phyloP scores from a whole-genome alignment of 2,888 invertebrate genomes.

The Pollenia labialis region DNA sequence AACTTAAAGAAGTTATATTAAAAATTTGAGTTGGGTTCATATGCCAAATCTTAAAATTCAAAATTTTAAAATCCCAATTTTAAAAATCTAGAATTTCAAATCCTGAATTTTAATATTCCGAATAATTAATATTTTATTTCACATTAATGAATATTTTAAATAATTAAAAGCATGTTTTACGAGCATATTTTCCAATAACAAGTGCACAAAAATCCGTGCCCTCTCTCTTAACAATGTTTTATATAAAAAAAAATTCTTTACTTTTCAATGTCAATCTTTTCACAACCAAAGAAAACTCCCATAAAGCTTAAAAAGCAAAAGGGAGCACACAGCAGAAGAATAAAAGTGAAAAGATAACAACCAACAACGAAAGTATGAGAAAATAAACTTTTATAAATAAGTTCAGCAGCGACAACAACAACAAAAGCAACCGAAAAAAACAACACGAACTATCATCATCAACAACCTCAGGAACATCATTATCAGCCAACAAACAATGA shows the following conservation, averaged over 20 bases:
- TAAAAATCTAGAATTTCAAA: too few species aligned
- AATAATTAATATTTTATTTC: too few species aligned
- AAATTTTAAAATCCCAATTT: too few species aligned
- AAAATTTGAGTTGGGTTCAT: too few species aligned
- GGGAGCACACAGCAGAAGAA: neutral
- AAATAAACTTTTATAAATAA: conserved; percentile 24
- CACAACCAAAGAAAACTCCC: conserved; percentile 36
- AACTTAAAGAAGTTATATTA: too few species aligned
- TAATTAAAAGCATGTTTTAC: too few species aligned
- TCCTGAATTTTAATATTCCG: too few species aligned
- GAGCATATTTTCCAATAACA: too few species aligned
- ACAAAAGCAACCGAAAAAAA: neutral
- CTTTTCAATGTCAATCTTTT: conserved; percentile 65
- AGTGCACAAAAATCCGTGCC: too few species aligned
- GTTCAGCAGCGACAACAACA: neutral
- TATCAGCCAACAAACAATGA: conserved; percentile 14
- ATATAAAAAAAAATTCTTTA: neutral
- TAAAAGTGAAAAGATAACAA: conserved; percentile 28
- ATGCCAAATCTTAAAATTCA: too few species aligned
- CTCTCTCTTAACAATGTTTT: neutral
- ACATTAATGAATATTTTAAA: too few species aligned
- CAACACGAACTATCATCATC: neutral
- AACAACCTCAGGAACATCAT: neutral
- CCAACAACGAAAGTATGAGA: conserved; percentile 51
- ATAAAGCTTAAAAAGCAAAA: neutral